Conservation (phyloP, 2,888 invertebrate species). For the Ganaspis brasiliensis region DNA sequence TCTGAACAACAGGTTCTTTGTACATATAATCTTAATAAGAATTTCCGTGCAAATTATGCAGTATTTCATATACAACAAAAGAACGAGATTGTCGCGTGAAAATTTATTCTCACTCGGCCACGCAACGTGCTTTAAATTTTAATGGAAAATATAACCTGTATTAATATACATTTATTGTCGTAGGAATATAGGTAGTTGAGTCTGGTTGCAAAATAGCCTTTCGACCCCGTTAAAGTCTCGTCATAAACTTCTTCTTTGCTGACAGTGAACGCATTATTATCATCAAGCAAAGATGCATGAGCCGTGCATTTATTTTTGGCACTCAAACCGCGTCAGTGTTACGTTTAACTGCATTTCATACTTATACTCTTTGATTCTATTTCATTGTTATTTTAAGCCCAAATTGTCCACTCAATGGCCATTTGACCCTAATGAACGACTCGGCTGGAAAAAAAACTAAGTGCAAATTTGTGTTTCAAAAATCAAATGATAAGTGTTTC, state of each 20-base stretch:
- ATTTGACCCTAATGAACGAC: background rate
- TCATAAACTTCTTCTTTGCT: slow-evolving; percentile 34
- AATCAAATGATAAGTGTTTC: background rate
- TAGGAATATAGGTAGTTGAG: background rate
- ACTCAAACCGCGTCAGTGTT: slow-evolving; percentile 8
- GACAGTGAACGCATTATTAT: slow-evolving; percentile 35
- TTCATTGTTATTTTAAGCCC: background rate
- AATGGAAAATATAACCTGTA: slow-evolving; percentile 15
- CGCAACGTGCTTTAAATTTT: slow-evolving; percentile 6
- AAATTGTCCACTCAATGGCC: background rate
- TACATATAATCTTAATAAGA: slow-evolving; percentile 5
- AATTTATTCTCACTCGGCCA: slow-evolving; percentile 22
- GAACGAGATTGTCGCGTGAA: slow-evolving; percentile 15
- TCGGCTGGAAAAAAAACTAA: background rate
- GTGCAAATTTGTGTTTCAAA: background rate
- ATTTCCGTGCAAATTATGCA: slow-evolving; percentile 12
- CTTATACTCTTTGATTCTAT: background rate
- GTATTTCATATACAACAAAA: slow-evolving; percentile 11
- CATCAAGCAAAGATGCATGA: slow-evolving; percentile 31
- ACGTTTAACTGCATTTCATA: background rate
- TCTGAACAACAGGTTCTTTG: background rate
- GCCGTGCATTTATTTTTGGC: slow-evolving; percentile 32
- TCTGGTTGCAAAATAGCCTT: slow-evolving; percentile 35
- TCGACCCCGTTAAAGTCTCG: slow-evolving; percentile 28
- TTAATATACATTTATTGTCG: slow-evolving; percentile 21